Base-by-base conservation (phyloP, 2,888 invertebrate genomes). In the Theristus sp. region DNA sequence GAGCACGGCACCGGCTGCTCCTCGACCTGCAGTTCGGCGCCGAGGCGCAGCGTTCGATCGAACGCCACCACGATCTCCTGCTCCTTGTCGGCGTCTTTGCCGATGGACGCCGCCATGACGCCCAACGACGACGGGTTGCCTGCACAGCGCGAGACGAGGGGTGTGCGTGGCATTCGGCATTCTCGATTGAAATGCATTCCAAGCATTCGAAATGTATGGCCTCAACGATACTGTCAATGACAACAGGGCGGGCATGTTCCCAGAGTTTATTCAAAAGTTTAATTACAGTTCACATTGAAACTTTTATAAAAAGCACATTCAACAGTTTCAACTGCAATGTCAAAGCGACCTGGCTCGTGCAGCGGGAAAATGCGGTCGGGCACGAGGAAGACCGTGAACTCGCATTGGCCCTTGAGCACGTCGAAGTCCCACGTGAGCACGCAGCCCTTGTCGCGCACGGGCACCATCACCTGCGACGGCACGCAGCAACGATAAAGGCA, bases 341-440 rank as follows among this genome's bases (percentile, higher is more conserved):
- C 10, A 38, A 38, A 38, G 10, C 17, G 38, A 38, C 38, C 38
- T 13, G 17, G 38, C 17, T 38, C 38, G 38, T 6, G 6, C 38
- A 17, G 38, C 6, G 6, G 6, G 38, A 38, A 13, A 13, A 38
- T 13, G 6, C 38, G 38, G 6, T 59, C 63, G 57, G 70, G 71
- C 46, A 79, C 79, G 57, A 79, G 75, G 62, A 81, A 82, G 56
- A 90, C 83, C 10, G 84, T 84, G 78, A 91, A 93, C 64, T 84
- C 82, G 67, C 91, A 83, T 75, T 88, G 87, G 71, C 87, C 87
- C 28, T 88, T 83, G 75, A 90, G 80, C 59, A 91, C 87, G 79
- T 93, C 91, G 77, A 91, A 93, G 78, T 93, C 93, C 91, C 91
- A 93, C 28, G 91, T 91, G 55, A 93, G 80, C 62, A 93, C 89